A percentile compares a stretch with the other conserved stretches of the same genome.
Evolutionary conservation across 1,140 invertebrate species (phyloP).

Genomic region (Eulimnadia texana): DNA sequence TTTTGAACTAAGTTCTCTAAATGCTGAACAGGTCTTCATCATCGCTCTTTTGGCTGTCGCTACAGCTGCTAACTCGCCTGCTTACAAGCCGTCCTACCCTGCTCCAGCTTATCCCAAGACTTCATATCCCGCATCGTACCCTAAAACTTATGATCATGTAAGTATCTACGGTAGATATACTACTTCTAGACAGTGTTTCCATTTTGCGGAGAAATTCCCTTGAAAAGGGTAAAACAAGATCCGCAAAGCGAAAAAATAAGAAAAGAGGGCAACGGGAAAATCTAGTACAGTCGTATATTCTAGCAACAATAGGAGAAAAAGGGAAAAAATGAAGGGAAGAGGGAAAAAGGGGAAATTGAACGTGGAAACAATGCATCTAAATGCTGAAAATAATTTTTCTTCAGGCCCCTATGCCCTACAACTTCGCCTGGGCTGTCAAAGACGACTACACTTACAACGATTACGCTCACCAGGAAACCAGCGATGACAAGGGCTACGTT

Average conservation of each 20-base stretch:
- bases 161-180: background rate
- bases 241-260: too few species aligned
- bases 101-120: background rate
- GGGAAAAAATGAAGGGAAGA: too few species aligned
- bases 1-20: too few species aligned
- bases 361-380: too few species aligned
- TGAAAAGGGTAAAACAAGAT: too few species aligned
- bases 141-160: background rate
- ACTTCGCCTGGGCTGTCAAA: conserved; percentile 54
- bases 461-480: conserved; percentile 52
- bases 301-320: too few species aligned
- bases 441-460: conserved; percentile 51
- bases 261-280: too few species aligned
- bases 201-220: too few species aligned
- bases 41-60: background rate
- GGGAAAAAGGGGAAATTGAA: too few species aligned
- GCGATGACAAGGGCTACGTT: conserved; percentile 41
- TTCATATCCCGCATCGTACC: background rate
- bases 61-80: background rate
- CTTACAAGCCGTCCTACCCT: background rate
- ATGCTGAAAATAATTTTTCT: too few species aligned
- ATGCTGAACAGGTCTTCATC: background rate
- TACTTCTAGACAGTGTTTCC: background rate
- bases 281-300: too few species aligned
- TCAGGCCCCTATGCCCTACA: conserved; percentile 34